Evolutionary conservation across 2,797 vertebrate species (phyloP).

Genomic region (Coregonus suidteri): DNA sequence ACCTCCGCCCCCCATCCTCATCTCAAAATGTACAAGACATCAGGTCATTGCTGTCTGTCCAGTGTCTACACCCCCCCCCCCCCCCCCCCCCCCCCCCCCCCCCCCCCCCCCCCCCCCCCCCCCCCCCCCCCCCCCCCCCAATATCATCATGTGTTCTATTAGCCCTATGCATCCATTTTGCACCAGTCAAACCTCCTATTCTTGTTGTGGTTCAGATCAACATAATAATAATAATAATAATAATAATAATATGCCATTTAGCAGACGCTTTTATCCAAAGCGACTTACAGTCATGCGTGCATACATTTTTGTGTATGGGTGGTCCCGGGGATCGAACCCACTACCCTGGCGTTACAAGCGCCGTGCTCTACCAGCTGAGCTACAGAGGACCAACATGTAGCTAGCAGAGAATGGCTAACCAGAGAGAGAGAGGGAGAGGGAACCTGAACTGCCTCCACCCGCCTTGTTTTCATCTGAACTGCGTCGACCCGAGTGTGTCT

Average conservation of each 20-base stretch:
- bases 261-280: too few relatives aligned
- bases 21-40: constrained; percentile 60
- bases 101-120: too few relatives aligned
- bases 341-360: too few relatives aligned
- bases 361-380: too few relatives aligned
- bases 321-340: too few relatives aligned
- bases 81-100: too few relatives aligned
- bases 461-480: constrained; percentile 73
- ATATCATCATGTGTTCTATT: constrained; percentile 22
- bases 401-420: constrained; percentile 29
- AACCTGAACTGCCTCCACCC: constrained; percentile 17
- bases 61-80: constrained; percentile 22
- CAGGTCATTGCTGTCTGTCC: constrained; percentile 56
- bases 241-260: too few relatives aligned
- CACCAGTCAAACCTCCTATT: neutral
- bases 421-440: constrained; percentile 8
- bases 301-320: too few relatives aligned
- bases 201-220: constrained; percentile 18
- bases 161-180: neutral
- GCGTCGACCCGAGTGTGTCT: constrained; percentile 70
- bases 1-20: constrained; percentile 10
- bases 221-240: too few relatives aligned
- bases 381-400: neutral
- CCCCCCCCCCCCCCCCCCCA: neutral
- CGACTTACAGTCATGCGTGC: too few relatives aligned